phyloP scores from a whole-genome alignment of 2,797 vertebrate genomes.

The Sebastes matsubarae region DNA sequence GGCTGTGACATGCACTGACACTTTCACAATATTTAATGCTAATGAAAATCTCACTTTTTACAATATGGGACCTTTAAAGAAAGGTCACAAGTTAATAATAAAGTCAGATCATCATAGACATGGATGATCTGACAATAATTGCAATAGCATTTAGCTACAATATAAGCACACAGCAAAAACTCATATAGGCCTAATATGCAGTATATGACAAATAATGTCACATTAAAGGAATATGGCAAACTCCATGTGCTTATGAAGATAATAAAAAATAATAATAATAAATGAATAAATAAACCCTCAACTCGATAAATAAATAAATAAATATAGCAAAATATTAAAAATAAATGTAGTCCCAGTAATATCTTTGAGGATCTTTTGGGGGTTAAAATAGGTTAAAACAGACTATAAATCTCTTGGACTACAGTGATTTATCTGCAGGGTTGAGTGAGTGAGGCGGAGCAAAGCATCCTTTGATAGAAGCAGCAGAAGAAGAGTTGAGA shows the following conservation, averaged over 20 bases:
- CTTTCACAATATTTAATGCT: no score
- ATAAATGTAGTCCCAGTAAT: neutral
- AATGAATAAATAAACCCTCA: no score
- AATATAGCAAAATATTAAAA: no score
- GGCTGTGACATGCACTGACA: no score
- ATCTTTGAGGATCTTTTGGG: neutral
- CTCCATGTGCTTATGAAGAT: neutral
- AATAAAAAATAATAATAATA: no score
- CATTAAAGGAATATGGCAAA: neutral
- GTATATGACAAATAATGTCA: neutral
- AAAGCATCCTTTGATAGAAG: constrained; percentile 66
- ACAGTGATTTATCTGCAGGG: constrained; percentile 40
- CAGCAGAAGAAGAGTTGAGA: constrained; percentile 46
- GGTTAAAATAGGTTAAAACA: neutral
- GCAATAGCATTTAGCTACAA: neutral
- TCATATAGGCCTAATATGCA: neutral
- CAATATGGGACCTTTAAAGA: no score
- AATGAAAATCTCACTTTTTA: no score
- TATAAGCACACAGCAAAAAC: neutral
- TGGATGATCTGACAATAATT: neutral
- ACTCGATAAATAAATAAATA: neutral
- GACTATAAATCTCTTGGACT: constrained; percentile 15
- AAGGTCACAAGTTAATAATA: no score
- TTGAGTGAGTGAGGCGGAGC: constrained; percentile 74
- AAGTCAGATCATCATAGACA: neutral